Evolutionary conservation across 2,113 vertebrate genomes (phyloP), one percentile per base, ranked within the genome.

Genomic region (Empidonax alnorum): DNA sequence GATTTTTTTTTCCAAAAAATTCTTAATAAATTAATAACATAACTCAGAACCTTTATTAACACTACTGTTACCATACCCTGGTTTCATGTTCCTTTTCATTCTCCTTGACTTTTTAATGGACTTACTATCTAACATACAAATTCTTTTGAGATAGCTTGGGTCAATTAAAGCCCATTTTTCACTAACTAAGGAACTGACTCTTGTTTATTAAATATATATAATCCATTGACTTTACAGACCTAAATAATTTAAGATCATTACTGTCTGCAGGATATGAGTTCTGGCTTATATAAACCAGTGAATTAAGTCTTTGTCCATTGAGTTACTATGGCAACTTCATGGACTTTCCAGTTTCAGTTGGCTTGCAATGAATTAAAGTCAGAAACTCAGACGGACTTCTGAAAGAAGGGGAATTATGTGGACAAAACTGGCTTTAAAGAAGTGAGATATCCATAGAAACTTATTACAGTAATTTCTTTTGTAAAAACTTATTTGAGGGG

Each of bases 221-320:
- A 86, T 72, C 68, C 41, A 87, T 78, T 56, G 56, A 74, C 37
- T 78, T 90, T 46, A 63, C 72, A 92, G 9, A 68, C 7, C 46
- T 95, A 92, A 92, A 95, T 86, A 55, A 94, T 93, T 93, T 68
- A 96, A 91, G 31, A 50, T 50, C 30, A 81, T 87, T 96, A 37
- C 47, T 82, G 14, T 82, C 67, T 73, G 28, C 68, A 84, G 65
- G 81, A 88, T 94, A 84, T 95, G 76, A 81, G 52, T 84, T 92
- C 76, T 78, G 52, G 50, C 61, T 87, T 93, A 52, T 39, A 80
- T 39, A 95, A 94, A 94, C 85, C 55, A 52, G 39, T 81, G 85
- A 93, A 90, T 94, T 78, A 90, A 86, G 76, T 52, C 78, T 85
- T 97, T 91, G 87, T 92, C 86, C 37, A 58, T n/a, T 79, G 71